These are phyloP conservation scores for Phoeniculus purpureus DNA, from an alignment of 2,797 vertebrate species.

Conservation along the genomic window DNA sequence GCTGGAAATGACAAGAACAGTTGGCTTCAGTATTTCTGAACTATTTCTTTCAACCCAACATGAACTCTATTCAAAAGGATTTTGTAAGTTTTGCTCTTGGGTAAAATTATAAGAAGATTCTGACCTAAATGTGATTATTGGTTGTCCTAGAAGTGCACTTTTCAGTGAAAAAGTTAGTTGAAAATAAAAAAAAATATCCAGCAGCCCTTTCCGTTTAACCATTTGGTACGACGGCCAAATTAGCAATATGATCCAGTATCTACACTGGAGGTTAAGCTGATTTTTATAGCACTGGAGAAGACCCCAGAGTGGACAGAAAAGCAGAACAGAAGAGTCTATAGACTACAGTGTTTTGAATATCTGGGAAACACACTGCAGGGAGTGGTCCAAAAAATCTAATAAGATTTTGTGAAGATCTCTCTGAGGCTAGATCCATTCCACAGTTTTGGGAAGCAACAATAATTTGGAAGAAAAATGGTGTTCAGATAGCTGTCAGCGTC, in stretches of 20 bases:
- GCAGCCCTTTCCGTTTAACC: not conserved
- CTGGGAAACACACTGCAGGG: not conserved
- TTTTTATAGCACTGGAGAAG: not conserved
- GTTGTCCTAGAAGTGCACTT: not conserved
- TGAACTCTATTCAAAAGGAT: not conserved
- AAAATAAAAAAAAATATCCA: not conserved
- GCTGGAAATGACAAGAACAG: not conserved
- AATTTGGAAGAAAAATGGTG: not conserved
- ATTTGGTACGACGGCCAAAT: not conserved
- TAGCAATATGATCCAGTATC: not conserved
- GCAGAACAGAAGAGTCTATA: not conserved
- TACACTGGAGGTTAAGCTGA: not conserved
- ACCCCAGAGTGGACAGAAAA: not conserved
- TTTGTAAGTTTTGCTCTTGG: not conserved
- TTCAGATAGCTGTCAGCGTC: not conserved
- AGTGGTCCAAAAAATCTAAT: not conserved
- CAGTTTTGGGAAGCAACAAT: not conserved
- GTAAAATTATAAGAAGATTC: not conserved
- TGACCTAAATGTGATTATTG: not conserved
- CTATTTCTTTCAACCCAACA: slow-evolving; percentile 4
- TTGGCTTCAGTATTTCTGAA: not conserved
- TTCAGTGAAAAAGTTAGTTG: not conserved
- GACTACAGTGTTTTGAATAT: not conserved
- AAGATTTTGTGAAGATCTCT: not conserved
- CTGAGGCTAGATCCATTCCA: not conserved